Percentiles rank a stretch among this genome's conserved stretches.
Evolutionary conservation across 2,888 invertebrate genomes (phyloP).

Genomic region (Epinotia brunnichana): DNA sequence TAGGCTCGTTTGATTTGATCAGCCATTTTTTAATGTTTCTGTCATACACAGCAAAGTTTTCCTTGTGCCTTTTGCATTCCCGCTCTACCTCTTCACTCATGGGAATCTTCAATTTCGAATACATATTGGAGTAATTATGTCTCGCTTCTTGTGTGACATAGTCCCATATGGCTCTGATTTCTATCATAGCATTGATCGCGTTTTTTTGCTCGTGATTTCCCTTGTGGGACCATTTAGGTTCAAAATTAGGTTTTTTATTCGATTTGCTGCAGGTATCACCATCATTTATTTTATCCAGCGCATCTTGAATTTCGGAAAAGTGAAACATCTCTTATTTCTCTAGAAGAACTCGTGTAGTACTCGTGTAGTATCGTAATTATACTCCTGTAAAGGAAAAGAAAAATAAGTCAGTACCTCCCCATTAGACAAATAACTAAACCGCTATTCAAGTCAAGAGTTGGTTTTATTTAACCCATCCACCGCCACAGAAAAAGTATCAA

Average conservation of each 20-base stretch:
- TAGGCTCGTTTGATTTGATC: conserved; percentile 12
- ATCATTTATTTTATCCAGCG: background rate
- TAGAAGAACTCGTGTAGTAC: background rate
- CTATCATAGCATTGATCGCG: conserved; percentile 33
- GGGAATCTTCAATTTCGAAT: conserved; percentile 20
- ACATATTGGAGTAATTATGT: conserved; percentile 26
- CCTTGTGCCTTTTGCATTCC: conserved; percentile 22
- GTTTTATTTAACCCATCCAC: too few relatives aligned
- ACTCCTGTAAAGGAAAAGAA: background rate
- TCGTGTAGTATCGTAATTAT: background rate
- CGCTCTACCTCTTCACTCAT: background rate
- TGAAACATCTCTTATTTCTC: background rate
- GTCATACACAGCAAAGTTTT: conserved; percentile 35
- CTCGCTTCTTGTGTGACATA: conserved; percentile 25
- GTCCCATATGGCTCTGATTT: conserved; percentile 33
- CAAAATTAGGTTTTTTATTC: conserved; percentile 11
- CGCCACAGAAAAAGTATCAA: too few relatives aligned
- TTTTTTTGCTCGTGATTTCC: background rate
- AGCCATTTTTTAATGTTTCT: conserved; percentile 20
- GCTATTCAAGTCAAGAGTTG: too few relatives aligned
- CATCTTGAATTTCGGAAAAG: conserved; percentile 11
- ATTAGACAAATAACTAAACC: background rate
- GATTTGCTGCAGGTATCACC: background rate
- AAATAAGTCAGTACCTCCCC: background rate
- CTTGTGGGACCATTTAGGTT: background rate